Percentiles rank a stretch among this genome's conserved stretches.
These are phyloP conservation scores for Germaria angustata DNA, from an alignment of 2,888 invertebrate genomes.

Conservation along the genomic window DNA sequence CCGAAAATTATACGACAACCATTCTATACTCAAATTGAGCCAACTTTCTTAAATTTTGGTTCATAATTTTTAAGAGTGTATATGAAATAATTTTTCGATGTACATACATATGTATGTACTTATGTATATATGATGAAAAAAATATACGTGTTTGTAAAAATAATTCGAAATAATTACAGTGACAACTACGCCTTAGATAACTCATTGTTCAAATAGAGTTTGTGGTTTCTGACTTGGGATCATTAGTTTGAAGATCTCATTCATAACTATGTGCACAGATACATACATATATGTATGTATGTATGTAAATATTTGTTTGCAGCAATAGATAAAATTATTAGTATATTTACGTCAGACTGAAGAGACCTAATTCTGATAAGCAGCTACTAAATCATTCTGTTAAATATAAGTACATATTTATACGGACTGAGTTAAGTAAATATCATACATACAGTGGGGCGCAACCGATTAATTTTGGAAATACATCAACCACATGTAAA, in stretches of 20 bases:
- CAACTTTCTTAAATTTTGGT: too few relatives aligned
- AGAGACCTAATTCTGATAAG: background rate
- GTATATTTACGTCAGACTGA: background rate
- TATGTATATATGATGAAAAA: background rate
- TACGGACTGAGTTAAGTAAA: background rate
- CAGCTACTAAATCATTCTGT: background rate
- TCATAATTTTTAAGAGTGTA: too few relatives aligned
- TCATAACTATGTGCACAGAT: background rate
- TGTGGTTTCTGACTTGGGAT: background rate
- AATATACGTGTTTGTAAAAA: too few relatives aligned
- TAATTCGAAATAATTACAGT: background rate
- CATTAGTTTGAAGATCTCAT: background rate
- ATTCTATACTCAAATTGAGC: too few relatives aligned
- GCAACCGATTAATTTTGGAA: too few relatives aligned
- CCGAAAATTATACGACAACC: too few relatives aligned
- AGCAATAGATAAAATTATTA: too few relatives aligned
- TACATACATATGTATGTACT: background rate
- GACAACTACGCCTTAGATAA: background rate
- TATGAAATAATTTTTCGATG: background rate
- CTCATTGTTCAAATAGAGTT: background rate
- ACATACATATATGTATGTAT: background rate
- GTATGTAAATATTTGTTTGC: background rate
- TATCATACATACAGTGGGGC: too few relatives aligned
- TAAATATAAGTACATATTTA: background rate
- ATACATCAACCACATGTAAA: too few relatives aligned